Percentiles rank a stretch among this genome's conserved stretches.
Conservation (phyloP, 2,888 invertebrate genomes). For the Bhutanitis thaidina region DNA sequence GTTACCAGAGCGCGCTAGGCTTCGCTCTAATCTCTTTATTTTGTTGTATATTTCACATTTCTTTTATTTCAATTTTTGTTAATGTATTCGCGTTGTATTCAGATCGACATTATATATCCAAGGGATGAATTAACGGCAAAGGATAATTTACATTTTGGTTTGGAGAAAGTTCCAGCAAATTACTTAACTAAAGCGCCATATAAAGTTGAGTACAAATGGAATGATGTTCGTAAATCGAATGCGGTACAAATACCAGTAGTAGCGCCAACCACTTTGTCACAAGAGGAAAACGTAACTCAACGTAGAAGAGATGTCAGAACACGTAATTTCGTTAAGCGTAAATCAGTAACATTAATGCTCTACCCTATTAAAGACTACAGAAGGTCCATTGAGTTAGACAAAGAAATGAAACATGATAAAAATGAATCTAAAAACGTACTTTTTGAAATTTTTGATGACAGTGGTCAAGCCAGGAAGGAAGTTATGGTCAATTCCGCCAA, state of each 20-base stretch:
- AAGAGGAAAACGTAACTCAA: not conserved
- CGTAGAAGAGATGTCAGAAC: too few species aligned
- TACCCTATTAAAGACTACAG: constrained; percentile 8
- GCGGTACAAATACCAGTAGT: constrained; percentile 1
- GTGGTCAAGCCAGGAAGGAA: constrained; percentile 8
- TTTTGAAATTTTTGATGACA: constrained; percentile 12
- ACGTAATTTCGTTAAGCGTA: not conserved
- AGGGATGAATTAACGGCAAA: constrained; percentile 19
- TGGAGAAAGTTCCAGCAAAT: constrained; percentile 27
- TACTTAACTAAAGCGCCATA: not conserved
- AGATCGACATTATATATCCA: constrained; percentile 9
- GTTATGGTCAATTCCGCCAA: constrained; percentile 5
- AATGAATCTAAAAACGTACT: constrained; percentile 6
- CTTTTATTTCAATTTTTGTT: not conserved
- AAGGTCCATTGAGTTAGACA: not conserved
- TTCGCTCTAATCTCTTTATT: too few species aligned
- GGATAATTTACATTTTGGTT: constrained; percentile 27
- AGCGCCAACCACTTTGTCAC: not conserved
- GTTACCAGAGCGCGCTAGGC: too few species aligned
- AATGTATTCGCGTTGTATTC: not conserved
- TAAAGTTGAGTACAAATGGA: not conserved
- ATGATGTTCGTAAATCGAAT: not conserved
- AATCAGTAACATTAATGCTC: constrained; percentile 4
- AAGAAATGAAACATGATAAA: not conserved
- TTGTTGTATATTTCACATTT: not conserved